A percentile compares a stretch with the other conserved stretches of the same genome.
phyloP scores from a whole-genome alignment of 37 sponge, comb jelly and placozoan genomes.

The Mnemiopsis leidyi region DNA sequence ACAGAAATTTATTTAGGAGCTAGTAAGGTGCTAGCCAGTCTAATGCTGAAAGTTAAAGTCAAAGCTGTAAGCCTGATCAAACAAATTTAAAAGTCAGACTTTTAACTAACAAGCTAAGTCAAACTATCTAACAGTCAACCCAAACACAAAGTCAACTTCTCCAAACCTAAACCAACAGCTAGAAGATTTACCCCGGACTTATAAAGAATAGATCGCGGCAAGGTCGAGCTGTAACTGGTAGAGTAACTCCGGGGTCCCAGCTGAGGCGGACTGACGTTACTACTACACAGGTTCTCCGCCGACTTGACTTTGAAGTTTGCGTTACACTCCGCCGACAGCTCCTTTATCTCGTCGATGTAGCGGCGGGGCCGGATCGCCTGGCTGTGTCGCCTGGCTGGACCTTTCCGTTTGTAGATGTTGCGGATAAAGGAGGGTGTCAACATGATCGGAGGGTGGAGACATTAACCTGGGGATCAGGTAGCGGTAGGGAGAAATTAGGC shows the following conservation, averaged over 20 bases:
- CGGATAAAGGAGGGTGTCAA: constrained; percentile 42
- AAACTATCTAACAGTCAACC: no score
- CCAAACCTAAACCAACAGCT: no score
- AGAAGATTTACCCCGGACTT: neutral
- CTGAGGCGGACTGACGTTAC: neutral
- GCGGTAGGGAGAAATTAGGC: no score
- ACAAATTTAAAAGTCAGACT: no score
- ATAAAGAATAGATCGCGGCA: neutral
- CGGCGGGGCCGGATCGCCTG: neutral
- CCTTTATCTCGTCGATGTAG: constrained; percentile 47
- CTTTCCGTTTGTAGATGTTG: neutral
- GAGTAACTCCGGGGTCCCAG: neutral
- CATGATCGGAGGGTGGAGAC: neutral
- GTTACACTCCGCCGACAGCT: neutral
- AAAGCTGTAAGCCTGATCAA: no score
- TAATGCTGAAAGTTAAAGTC: no score
- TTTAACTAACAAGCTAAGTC: no score
- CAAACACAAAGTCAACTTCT: no score
- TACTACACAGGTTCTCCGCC: neutral
- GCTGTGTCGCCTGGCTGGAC: neutral
- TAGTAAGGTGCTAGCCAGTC: no score
- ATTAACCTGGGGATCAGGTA: neutral
- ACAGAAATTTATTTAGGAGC: no score
- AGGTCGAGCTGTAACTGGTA: neutral
- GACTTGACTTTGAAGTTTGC: neutral